Evolutionary conservation across 2,113 vertebrate genomes (phyloP), one percentile per base, ranked within the genome.

Genomic region (Nipponia nippon): DNA sequence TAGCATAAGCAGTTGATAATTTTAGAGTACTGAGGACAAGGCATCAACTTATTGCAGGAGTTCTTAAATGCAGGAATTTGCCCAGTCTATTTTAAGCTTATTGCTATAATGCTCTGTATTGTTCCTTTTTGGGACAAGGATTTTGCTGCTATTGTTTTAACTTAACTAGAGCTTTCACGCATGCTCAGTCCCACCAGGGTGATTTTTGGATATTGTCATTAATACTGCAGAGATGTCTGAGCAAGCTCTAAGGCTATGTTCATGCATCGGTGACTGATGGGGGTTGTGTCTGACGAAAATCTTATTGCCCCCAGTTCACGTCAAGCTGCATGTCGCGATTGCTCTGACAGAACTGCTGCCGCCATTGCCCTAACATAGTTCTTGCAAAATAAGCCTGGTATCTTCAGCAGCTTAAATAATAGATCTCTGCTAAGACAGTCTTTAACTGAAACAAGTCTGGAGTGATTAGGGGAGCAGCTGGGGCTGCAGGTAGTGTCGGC

Each of bases 341-440:
- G 6, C 87, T 91, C 22, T 95, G 95, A 94, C 93, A 93, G 93
- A 87, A 11, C 91, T 19, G 72, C 94, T 73, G 69, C 93, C 50
- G 55, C 86, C 0, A 0, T 42, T 87, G 91, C 87, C 87, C 87
- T 75, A 36, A 36, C 38, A 9, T 14, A n/a, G 81, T 62, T 91
- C 89, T 55, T 89, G 87, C 61, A 89, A 63, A 96, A 42, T 11
- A n/a, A 84, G 32, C 87, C 47, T 56, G 29, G 52, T 67, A 2
- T 56, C 87, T 78, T 70, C 87, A 84, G 59, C 83, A 55, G 87
- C 89, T 91, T 59, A 75, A 78, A 87, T 83, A 81, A 42, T 29
- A 30, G 63, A 7, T 62, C 55, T 92, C 13, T 89, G 22, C 58
- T 55, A 19, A 58, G 50, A 22, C 59, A 59, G 26, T 46, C 72